Evolutionary conservation across 2,113 vertebrate species (phyloP).

Genomic region (Cynocephalus volans): DNA sequence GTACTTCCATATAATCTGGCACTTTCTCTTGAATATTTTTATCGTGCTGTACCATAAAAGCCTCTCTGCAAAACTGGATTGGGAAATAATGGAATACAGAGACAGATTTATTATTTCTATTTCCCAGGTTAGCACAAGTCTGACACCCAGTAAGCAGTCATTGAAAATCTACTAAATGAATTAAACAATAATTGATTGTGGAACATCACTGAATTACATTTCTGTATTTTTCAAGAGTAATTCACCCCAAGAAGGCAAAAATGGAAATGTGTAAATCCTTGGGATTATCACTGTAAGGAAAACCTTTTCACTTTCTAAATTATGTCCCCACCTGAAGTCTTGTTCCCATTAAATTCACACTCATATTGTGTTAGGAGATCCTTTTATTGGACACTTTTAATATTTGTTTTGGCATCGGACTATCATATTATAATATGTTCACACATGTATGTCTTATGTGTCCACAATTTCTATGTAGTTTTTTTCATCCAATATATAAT

Average conservation of each 20-base stretch:
- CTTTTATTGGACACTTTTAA: neutral
- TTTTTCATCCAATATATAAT: neutral
- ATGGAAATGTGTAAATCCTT: neutral
- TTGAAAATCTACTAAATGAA: neutral
- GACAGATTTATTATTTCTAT: neutral
- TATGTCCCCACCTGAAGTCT: neutral
- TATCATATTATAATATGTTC: neutral
- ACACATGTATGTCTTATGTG: neutral
- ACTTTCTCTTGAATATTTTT: neutral
- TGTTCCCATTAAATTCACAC: neutral
- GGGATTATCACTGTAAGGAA: neutral
- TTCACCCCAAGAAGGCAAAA: neutral
- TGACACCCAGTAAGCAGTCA: neutral
- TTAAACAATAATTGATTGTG: neutral
- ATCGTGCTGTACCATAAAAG: neutral
- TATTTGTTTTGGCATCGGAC: accelerated
- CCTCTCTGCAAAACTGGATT: neutral
- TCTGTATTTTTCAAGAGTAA: neutral
- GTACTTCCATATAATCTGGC: neutral
- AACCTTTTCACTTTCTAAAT: neutral
- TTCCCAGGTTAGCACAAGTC: neutral
- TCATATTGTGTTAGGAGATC: neutral
- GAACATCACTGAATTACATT: neutral
- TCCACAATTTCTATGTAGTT: neutral
- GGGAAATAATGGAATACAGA: neutral